These are phyloP conservation scores for Vireo griseus DNA, from an alignment of 2,797 vertebrate genomes.

Conservation along the genomic window DNA sequence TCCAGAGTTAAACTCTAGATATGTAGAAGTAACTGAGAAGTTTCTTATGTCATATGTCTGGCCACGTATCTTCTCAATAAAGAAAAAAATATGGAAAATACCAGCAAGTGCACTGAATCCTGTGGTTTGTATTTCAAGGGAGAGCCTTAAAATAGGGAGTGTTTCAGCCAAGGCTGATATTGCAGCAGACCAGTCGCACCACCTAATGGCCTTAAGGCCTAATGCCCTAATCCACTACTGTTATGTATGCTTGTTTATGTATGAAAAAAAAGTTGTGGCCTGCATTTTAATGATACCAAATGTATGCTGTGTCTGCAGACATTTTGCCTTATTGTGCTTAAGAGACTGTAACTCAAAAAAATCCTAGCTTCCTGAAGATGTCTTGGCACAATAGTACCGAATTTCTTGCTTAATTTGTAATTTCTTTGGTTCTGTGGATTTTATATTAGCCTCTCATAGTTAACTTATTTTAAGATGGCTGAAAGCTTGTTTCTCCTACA, in stretches of 20 bases:
- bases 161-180: not conserved
- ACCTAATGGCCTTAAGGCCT: not conserved
- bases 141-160: not conserved
- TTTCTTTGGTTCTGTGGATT: not conserved
- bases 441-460: not conserved
- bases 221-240: conserved; percentile 2
- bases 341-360: not conserved
- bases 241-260: not conserved
- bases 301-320: not conserved
- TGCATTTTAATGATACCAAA: conserved; percentile 20
- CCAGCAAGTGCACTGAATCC: not conserved
- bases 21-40: conserved; percentile 15
- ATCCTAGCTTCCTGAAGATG: not conserved
- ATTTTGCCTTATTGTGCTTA: not conserved
- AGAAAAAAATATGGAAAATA: conserved; percentile 1
- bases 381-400: not conserved
- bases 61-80: not conserved
- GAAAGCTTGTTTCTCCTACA: not conserved
- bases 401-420: not conserved
- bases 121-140: conserved; percentile 6
- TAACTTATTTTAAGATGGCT: not conserved
- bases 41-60: conserved; percentile 5
- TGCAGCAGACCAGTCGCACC: not conserved
- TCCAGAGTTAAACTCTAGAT: not conserved
- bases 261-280: conserved; percentile 2